Evolutionary conservation across 92 coral and sea anemone genomes (phyloP).

Genomic region (Palythoa heliodiscus): DNA sequence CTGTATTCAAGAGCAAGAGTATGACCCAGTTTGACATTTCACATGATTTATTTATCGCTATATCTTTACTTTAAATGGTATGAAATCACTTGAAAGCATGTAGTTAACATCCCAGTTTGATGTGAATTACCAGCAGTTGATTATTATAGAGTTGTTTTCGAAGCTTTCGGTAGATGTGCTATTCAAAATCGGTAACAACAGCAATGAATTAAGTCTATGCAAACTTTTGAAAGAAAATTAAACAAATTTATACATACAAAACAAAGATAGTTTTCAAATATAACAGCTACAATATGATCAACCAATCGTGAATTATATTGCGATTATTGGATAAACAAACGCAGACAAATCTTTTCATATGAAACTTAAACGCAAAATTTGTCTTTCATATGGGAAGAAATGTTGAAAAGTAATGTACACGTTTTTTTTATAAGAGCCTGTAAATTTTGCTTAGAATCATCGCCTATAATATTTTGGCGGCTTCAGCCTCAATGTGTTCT

Average conservation of each 20-base stretch:
- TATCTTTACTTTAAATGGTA: neutral
- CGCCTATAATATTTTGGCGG: too few relatives aligned
- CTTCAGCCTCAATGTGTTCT: too few relatives aligned
- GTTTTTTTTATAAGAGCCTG: neutral
- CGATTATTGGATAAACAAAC: neutral
- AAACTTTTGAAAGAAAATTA: neutral
- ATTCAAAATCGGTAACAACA: neutral
- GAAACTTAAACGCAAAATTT: neutral
- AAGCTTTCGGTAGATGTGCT: neutral
- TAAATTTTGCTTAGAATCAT: too few relatives aligned
- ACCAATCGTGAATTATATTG: neutral
- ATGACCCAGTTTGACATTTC: neutral
- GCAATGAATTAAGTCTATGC: neutral
- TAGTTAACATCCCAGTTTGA: neutral
- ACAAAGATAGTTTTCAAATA: neutral
- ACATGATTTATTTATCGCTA: neutral
- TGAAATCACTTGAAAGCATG: neutral
- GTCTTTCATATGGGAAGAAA: neutral
- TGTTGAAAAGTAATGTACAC: neutral
- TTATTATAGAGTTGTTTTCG: neutral
- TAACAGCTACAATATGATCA: neutral
- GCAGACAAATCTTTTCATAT: neutral
- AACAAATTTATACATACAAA: neutral
- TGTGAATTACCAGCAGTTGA: neutral
- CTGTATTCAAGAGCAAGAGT: neutral